Evolutionary conservation across 1,140 invertebrate species (phyloP).

Genomic region (Leptoteleia sp.): DNA sequence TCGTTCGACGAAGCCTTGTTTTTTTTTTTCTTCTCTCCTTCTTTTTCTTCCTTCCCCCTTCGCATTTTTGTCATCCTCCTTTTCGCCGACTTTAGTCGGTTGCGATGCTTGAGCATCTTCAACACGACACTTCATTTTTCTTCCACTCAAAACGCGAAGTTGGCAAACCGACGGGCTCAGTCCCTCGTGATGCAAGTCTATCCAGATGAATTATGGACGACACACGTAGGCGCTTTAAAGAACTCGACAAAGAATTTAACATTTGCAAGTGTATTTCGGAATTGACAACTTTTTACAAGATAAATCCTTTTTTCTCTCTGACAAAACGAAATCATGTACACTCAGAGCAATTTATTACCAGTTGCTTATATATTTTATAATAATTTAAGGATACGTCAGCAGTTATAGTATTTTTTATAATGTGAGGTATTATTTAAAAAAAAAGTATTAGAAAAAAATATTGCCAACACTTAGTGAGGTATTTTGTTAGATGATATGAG

Average conservation of each 20-base stretch:
- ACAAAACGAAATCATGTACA: too few relatives aligned
- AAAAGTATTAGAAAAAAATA: too few relatives aligned
- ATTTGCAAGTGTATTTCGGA: background rate
- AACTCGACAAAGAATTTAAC: conserved; percentile 17
- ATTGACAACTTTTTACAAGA: background rate
- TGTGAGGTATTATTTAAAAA: too few relatives aligned
- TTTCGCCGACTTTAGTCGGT: background rate
- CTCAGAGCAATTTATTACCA: too few relatives aligned
- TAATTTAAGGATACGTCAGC: too few relatives aligned
- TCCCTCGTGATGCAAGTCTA: conserved; percentile 35
- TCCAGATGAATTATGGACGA: conserved; percentile 22
- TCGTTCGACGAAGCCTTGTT: conserved; percentile 15
- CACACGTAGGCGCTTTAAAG: conserved; percentile 6
- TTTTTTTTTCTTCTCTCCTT: background rate
- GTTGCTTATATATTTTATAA: too few relatives aligned
- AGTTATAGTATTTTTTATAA: too few relatives aligned
- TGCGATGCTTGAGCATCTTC: conserved; percentile 28
- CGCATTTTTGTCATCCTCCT: conserved; percentile 2
- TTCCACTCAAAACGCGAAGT: conserved; percentile 39
- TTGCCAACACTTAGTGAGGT: too few relatives aligned
- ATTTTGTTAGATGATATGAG: too few relatives aligned
- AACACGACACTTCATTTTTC: conserved; percentile 43
- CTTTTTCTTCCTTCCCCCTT: background rate
- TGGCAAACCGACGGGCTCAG: conserved; percentile 45
- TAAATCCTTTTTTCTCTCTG: too few relatives aligned